phyloP scores from a whole-genome alignment of 2,113 vertebrate species.

The Chaetodon trifascialis region DNA sequence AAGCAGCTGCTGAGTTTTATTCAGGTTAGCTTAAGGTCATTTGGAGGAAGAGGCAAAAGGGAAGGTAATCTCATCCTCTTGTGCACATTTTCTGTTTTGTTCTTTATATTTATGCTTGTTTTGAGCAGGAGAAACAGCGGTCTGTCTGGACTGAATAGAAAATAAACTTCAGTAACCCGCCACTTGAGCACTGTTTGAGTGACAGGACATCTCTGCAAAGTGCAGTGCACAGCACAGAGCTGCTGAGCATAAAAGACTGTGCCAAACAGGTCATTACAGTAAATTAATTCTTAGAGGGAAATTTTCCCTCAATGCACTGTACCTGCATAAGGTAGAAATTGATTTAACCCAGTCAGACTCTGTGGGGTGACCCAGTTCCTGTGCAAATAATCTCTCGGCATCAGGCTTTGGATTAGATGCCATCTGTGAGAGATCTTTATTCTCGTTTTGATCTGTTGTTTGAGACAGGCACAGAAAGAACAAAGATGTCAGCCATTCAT shows the following conservation, averaged over 20 bases:
- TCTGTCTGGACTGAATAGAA: not conserved
- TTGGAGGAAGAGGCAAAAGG: too few relatives aligned
- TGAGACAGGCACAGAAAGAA: not conserved
- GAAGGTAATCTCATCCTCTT: not conserved
- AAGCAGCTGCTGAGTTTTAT: too few relatives aligned
- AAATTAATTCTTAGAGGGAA: not conserved
- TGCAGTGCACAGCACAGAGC: not conserved
- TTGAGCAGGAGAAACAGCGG: not conserved
- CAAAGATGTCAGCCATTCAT: not conserved
- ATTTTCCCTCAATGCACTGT: not conserved
- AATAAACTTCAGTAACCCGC: not conserved
- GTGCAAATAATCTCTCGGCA: too few relatives aligned
- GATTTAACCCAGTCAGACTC: not conserved
- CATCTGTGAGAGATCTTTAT: not conserved
- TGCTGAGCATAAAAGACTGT: not conserved
- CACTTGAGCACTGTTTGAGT: not conserved
- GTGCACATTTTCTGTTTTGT: not conserved
- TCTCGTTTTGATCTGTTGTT: constrained; percentile 5
- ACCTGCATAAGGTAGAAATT: not conserved
- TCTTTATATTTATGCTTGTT: not conserved
- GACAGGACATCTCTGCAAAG: not conserved
- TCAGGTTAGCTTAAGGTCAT: too few relatives aligned
- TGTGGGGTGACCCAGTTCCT: not conserved
- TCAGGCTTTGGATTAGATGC: constrained; percentile 16
- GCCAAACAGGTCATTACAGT: not conserved